Conservation (phyloP, 2,113 vertebrate species). For the Girardinichthys multiradiatus region DNA sequence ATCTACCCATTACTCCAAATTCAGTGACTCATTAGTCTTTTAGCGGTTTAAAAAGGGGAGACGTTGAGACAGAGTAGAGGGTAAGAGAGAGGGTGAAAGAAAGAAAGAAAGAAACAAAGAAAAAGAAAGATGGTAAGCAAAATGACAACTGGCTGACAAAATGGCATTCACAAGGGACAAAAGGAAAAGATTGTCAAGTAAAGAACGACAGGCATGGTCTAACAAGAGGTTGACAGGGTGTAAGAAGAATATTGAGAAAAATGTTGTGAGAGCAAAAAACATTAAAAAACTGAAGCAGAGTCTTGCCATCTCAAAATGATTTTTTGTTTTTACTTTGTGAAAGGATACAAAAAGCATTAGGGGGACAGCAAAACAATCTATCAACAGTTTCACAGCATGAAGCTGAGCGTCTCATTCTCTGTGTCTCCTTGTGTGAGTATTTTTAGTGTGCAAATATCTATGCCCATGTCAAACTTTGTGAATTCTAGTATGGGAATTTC, state of each 20-base stretch:
- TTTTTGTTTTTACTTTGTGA: conserved; percentile 47
- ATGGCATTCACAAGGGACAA: conserved; percentile 56
- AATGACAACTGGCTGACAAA: conserved; percentile 63
- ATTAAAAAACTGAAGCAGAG: conserved; percentile 21
- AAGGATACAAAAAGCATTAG: conserved; percentile 43
- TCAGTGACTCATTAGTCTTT: conserved; percentile 58
- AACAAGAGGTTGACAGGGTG: conserved; percentile 53
- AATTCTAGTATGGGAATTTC: not conserved
- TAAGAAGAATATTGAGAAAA: conserved; percentile 39
- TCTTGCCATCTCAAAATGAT: conserved; percentile 47
- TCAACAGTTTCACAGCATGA: conserved; percentile 53
- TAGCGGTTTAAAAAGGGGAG: conserved; percentile 25
- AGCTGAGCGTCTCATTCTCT: conserved; percentile 29
- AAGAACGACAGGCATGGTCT: conserved; percentile 48
- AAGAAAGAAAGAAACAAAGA: conserved; percentile 1
- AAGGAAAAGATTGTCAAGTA: conserved; percentile 37
- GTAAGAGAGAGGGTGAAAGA: not conserved
- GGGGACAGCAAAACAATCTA: conserved; percentile 42
- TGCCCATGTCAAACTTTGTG: not conserved
- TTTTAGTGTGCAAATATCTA: conserved; percentile 7
- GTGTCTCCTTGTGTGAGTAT: not conserved
- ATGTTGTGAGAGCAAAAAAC: conserved; percentile 16
- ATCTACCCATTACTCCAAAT: conserved; percentile 30
- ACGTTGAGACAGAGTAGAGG: not conserved
- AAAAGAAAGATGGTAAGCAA: conserved; percentile 20